Conservation (phyloP, 1,140 invertebrate species). For the Drosophila ogumai region DNA sequence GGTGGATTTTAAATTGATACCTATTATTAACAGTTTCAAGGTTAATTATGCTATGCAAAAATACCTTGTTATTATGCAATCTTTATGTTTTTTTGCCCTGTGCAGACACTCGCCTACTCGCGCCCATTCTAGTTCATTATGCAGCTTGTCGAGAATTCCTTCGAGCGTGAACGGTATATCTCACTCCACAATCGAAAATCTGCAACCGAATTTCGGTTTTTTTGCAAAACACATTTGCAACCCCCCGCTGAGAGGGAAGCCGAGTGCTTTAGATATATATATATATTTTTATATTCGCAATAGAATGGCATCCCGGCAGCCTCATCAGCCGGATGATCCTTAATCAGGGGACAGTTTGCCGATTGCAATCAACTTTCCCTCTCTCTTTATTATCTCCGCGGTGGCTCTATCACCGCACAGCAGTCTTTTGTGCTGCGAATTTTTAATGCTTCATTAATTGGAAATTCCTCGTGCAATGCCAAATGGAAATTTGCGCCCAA, state of each 20-base stretch:
- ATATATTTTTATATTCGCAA: constrained; percentile 12
- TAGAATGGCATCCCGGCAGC: constrained; percentile 20
- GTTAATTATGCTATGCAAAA: background rate
- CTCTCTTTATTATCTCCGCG: constrained; percentile 59
- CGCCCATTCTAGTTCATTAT: constrained; percentile 59
- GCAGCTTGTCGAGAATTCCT: constrained; percentile 57
- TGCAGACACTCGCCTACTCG: constrained; percentile 47
- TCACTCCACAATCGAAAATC: constrained; percentile 48
- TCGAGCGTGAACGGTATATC: constrained; percentile 59
- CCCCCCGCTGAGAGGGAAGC: constrained; percentile 33
- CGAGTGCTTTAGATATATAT: constrained; percentile 25
- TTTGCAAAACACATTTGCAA: constrained; percentile 43
- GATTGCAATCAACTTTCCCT: constrained; percentile 71
- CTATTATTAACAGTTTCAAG: background rate
- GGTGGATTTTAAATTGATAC: background rate
- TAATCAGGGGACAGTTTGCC: constrained; percentile 56
- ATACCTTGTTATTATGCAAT: background rate
- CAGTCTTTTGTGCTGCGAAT: constrained; percentile 53
- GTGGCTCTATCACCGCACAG: constrained; percentile 56
- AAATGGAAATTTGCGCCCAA: constrained; percentile 42
- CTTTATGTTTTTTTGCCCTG: constrained; percentile 3
- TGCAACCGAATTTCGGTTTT: constrained; percentile 47
- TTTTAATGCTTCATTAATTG: constrained; percentile 76
- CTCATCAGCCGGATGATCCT: constrained; percentile 41
- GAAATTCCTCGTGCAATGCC: constrained; percentile 38